Base-by-base conservation (phyloP, 2,888 invertebrate species). In the Celastrina argiolus region DNA sequence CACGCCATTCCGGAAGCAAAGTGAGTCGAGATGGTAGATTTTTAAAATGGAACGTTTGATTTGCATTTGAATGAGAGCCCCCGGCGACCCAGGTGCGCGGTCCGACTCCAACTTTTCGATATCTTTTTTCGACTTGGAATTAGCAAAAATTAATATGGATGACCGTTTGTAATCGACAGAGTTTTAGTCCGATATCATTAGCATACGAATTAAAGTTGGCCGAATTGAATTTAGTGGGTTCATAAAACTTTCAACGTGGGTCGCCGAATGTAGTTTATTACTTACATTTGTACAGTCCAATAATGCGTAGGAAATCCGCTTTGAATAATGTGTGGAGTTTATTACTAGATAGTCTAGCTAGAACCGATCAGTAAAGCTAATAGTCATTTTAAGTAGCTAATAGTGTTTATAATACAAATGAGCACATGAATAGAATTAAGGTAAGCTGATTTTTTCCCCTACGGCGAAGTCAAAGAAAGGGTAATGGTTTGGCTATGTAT, bases 31-130 rank as follows among this genome's bases (percentile, higher is more conserved):
- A 90, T 88, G 89, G 89, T 90, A 89, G 88, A 90, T 89, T 90
- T 90, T 88, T 84, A 91, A 92, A 91, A 91, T 90, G 91, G 91
- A 89, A 90, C 91, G 87, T 89, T 91, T 91, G 91, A 91, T 92
- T 92, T 92, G 91, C 91, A 91, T 91, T 91, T 92, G 91, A 91
- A 92, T 91, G 84, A 86, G 87, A 84, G 88, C 88, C 89, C 88
- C 87, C 78, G 86, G 88, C 88, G 87, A 86, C 89, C 91, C 90
- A 90, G 91, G 90, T 90, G 90, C 87, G 75, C 74, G 76, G 88
- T 84, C 83, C 76, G 69, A 75, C 78, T 75, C 78, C 87, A 85
- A 84, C 80, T 84, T 85, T 86, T 79, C 76, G 72, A 75, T 73
- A 76, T 34, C 65, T 66, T 73, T 73, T 73, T 75, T 75, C 74